Conservation (phyloP, 35 echinoderm and acorn worm species). For the Ophioderma brevispina region DNA sequence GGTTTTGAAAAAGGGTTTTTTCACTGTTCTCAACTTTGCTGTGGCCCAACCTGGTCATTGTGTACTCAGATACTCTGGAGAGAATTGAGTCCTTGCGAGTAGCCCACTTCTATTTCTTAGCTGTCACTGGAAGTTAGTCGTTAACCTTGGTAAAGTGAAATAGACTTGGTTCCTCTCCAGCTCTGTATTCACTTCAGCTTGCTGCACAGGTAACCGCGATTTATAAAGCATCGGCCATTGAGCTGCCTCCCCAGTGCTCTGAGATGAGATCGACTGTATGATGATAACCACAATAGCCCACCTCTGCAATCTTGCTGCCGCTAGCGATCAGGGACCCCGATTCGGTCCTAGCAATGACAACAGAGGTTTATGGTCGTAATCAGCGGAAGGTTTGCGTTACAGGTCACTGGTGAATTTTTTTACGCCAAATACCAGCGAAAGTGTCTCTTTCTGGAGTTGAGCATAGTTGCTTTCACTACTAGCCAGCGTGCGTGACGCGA, state of each 20-base stretch:
- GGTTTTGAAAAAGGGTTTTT: conserved; percentile 34
- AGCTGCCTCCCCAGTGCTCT: conserved; percentile 62
- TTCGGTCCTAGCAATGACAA: conserved; percentile 57
- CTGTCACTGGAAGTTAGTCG: conserved; percentile 46
- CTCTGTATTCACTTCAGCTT: not conserved
- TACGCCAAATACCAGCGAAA: conserved; percentile 33
- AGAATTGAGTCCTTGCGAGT: conserved; percentile 54
- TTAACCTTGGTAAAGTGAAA: not conserved
- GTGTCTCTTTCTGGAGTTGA: conserved; percentile 55
- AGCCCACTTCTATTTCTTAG: conserved; percentile 46
- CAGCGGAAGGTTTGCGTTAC: conserved; percentile 29
- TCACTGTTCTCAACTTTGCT: conserved; percentile 47
- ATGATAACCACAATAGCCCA: conserved; percentile 75
- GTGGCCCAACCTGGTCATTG: conserved; percentile 75
- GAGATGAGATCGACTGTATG: conserved; percentile 67
- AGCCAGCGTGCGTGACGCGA: conserved; percentile 47
- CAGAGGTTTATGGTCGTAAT: conserved; percentile 62
- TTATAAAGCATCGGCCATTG: conserved; percentile 53
- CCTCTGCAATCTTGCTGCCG: conserved; percentile 75
- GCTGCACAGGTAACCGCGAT: conserved; percentile 42
- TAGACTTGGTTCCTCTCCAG: not conserved
- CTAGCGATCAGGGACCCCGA: conserved; percentile 53
- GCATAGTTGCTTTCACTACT: conserved; percentile 77
- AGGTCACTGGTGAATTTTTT: conserved; percentile 25
- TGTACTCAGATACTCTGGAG: conserved; percentile 62